Conservation (phyloP, 2,113 vertebrate species). For the Tragelaphus scriptus region DNA sequence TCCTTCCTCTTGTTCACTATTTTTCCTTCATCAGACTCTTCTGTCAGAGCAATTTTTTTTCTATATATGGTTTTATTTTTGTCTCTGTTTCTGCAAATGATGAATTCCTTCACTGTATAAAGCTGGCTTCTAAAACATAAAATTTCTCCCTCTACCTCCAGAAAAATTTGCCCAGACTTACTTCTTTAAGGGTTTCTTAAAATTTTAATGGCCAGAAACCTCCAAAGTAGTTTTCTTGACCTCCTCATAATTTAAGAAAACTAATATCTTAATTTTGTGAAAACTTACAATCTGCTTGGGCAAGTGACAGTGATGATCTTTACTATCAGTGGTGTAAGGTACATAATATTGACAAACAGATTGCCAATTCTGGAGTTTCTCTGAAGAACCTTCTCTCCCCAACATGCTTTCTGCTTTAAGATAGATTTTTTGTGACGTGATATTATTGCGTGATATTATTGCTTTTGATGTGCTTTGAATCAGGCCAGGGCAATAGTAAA, state of each 20-base stretch:
- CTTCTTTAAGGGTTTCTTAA: not conserved
- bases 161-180: not conserved
- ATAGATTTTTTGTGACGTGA: not conserved
- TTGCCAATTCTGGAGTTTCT: not conserved
- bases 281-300: not conserved
- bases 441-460: not conserved
- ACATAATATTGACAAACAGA: not conserved
- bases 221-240: not conserved
- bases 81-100: not conserved
- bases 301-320: not conserved
- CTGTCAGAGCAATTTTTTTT: not conserved
- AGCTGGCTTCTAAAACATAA: not conserved
- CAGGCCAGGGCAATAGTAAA: not conserved
- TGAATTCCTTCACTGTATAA: not conserved
- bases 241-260: not conserved
- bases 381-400: not conserved
- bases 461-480: not conserved
- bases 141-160: not conserved
- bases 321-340: not conserved
- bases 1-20: not conserved
- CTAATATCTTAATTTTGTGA: not conserved
- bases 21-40: not conserved
- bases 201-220: not conserved
- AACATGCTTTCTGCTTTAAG: not conserved
- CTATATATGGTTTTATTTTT: not conserved